phyloP scores from a whole-genome alignment of 1,140 invertebrate species.

The Dendrolimus punctatus region DNA sequence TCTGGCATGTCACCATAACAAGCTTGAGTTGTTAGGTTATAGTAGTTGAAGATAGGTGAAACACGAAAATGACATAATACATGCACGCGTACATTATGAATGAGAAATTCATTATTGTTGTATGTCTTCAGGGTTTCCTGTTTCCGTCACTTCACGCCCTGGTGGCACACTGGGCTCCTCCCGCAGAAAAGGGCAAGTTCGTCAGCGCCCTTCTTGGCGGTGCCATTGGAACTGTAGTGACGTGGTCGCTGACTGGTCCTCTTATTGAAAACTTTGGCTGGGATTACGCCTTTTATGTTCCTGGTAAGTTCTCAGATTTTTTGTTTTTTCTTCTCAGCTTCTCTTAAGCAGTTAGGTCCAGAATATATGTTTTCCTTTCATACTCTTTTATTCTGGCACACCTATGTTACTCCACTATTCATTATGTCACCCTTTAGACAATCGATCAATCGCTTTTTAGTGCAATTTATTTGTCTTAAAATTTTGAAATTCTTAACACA shows the following conservation, averaged over 20 bases:
- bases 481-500: no score
- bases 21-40: no score
- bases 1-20: no score
- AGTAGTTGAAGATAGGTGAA: no score
- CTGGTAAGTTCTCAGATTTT: conserved; percentile 66
- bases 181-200: conserved; percentile 83
- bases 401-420: no score
- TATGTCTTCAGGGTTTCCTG: conserved; percentile 72
- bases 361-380: no score
- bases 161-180: conserved; percentile 83
- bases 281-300: conserved; percentile 82
- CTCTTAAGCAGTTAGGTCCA: neutral
- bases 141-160: conserved; percentile 82
- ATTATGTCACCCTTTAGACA: no score
- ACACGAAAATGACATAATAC: no score
- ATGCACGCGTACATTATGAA: neutral
- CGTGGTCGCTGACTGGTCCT: conserved; percentile 79
- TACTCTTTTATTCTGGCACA: no score
- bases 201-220: conserved; percentile 81
- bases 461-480: no score
- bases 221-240: conserved; percentile 83
- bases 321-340: neutral
- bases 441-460: no score
- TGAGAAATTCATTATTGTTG: neutral
- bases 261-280: conserved; percentile 79